Percentiles rank a stretch among this genome's conserved stretches.
phyloP scores from a whole-genome alignment of 2,113 vertebrate species.

The Narcine bancroftii region DNA sequence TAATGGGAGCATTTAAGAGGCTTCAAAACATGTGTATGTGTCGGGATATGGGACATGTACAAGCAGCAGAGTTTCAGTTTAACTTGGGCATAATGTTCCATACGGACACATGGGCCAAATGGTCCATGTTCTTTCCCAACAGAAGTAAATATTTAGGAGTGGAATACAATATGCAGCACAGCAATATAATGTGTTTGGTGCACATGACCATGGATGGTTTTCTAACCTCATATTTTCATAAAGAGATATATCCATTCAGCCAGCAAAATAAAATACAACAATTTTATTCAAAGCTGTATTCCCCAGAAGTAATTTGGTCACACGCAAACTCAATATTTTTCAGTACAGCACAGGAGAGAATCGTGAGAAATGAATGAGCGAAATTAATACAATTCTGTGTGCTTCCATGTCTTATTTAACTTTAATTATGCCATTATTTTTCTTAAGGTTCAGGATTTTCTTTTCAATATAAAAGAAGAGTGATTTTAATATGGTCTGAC shows the following conservation, averaged over 20 bases:
- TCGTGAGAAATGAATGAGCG: not conserved
- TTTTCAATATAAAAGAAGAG: not conserved
- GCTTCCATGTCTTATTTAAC: not conserved
- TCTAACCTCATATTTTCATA: not conserved
- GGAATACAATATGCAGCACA: too few relatives aligned
- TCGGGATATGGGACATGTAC: too few relatives aligned
- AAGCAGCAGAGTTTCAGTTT: too few relatives aligned
- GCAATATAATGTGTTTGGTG: too few relatives aligned
- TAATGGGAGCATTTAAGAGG: too few relatives aligned
- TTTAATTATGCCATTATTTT: not conserved
- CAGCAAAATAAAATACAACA: not conserved
- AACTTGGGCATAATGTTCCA: too few relatives aligned
- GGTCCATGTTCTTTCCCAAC: too few relatives aligned
- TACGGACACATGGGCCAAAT: too few relatives aligned
- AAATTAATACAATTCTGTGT: slow-evolving; percentile 1
- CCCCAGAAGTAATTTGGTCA: not conserved
- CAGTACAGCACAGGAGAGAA: not conserved
- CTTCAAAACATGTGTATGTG: too few relatives aligned
- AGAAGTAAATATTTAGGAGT: too few relatives aligned
- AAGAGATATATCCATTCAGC: not conserved
- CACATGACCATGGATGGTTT: too few relatives aligned
- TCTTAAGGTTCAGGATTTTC: not conserved
- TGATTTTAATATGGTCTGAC: not conserved
- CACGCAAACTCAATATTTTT: not conserved
- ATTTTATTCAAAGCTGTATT: not conserved